Percentiles rank a stretch among this genome's conserved stretches.
Conservation (phyloP, 2,888 invertebrate species). For the Eupithecia inturbata region DNA sequence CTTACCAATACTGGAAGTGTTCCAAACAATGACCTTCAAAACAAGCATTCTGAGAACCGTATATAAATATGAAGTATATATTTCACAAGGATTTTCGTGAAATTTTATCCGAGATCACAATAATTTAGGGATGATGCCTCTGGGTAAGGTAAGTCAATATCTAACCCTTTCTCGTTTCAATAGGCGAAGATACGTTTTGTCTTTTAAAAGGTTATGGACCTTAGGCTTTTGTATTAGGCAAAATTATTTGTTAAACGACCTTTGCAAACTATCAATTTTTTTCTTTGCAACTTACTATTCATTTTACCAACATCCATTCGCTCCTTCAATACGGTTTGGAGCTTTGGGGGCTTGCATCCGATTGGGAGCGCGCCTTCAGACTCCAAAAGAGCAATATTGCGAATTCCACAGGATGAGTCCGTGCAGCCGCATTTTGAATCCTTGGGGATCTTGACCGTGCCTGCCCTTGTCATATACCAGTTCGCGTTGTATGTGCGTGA, state of each 20-base stretch:
- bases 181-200: slow-evolving; percentile 1
- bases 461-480: no score
- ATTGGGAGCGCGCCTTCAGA: no score
- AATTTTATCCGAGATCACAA: neutral
- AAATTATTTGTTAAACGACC: slow-evolving; percentile 3
- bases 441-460: no score
- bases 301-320: no score
- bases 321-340: no score
- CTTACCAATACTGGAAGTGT: neutral
- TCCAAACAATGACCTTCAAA: neutral
- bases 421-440: no score
- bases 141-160: slow-evolving; percentile 8
- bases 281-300: no score
- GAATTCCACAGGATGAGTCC: no score
- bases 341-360: no score
- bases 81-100: neutral
- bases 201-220: slow-evolving; percentile 5
- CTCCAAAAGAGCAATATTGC: no score
- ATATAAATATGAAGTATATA: neutral
- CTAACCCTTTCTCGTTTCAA: slow-evolving; percentile 4
- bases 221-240: neutral
- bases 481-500: no score
- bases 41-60: neutral
- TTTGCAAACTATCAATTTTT: neutral
- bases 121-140: slow-evolving; percentile 5